A percentile compares a stretch with the other conserved stretches of the same genome.
These are phyloP conservation scores for Nephrotoma flavescens DNA, from an alignment of 2,888 invertebrate genomes.

Conservation along the genomic window DNA sequence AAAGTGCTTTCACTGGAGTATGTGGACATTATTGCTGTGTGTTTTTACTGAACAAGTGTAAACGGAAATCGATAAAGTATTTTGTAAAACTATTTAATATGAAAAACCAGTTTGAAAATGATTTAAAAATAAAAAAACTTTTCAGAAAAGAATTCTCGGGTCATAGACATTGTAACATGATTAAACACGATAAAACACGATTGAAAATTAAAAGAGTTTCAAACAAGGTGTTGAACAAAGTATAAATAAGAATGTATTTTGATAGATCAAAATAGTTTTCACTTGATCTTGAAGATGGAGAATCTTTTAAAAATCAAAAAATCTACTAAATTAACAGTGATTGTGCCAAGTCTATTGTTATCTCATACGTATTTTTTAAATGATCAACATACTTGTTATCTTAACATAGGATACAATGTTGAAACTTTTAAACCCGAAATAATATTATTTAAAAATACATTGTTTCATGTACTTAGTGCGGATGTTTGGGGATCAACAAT, in stretches of 20 bases:
- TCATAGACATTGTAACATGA: not conserved
- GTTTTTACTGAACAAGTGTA: not conserved
- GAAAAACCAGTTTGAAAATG: not conserved
- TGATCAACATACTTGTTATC: not conserved
- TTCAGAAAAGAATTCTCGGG: not conserved
- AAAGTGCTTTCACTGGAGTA: not conserved
- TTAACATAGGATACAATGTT: too few species aligned
- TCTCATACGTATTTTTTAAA: not conserved
- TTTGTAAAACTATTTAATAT: not conserved
- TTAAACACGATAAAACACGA: not conserved
- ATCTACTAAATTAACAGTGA: not conserved
- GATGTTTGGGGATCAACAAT: not conserved
- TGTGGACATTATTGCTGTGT: not conserved
- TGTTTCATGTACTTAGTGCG: not conserved
- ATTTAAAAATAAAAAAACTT: not conserved
- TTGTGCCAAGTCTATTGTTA: not conserved
- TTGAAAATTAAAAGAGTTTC: not conserved
- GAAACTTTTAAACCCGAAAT: not conserved
- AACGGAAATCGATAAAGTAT: not conserved
- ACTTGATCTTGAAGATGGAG: not conserved
- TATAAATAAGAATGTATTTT: too few species aligned
- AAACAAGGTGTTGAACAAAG: too few species aligned
- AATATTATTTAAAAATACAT: not conserved
- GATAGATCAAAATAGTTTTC: too few species aligned
- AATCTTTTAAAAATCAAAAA: not conserved